phyloP scores from a whole-genome alignment of 2,888 invertebrate species.

The Conus canariensis region DNA sequence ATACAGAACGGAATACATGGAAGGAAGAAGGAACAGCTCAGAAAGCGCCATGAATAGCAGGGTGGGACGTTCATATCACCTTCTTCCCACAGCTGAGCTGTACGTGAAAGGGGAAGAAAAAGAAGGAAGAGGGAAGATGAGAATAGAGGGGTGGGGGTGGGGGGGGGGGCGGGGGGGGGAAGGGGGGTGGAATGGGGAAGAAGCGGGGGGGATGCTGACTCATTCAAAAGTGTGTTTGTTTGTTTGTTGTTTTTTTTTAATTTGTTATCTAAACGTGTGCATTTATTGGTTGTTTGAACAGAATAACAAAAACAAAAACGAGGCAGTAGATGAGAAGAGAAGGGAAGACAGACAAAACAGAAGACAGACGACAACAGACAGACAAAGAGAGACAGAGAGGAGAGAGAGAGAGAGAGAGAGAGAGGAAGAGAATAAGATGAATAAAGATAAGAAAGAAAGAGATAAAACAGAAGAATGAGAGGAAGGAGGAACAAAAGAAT shows the following conservation, averaged over 20 bases:
- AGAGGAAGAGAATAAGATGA: not conserved
- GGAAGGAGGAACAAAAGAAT: not conserved
- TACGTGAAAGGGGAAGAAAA: no score
- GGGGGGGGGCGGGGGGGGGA: not conserved
- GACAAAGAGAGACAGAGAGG: not conserved
- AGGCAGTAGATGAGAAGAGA: not conserved
- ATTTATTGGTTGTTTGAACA: no score
- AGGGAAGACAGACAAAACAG: not conserved
- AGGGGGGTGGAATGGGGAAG: no score
- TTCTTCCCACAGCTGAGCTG: no score
- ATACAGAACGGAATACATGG: not conserved
- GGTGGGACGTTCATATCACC: no score
- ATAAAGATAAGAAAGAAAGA: not conserved
- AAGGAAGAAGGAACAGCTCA: no score
- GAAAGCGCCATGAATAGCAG: no score
- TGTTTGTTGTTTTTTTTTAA: no score
- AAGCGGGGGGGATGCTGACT: no score
- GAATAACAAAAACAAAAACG: not conserved
- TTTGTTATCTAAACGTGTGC: no score
- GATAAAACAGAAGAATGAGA: not conserved
- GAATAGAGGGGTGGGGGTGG: not conserved
- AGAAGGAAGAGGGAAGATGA: not conserved
- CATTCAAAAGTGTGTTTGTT: no score
- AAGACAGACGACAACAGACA: not conserved
- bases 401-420: not conserved